Evolutionary conservation across 2,113 vertebrate genomes (phyloP).

Genomic region (Pteruthius melanotis): DNA sequence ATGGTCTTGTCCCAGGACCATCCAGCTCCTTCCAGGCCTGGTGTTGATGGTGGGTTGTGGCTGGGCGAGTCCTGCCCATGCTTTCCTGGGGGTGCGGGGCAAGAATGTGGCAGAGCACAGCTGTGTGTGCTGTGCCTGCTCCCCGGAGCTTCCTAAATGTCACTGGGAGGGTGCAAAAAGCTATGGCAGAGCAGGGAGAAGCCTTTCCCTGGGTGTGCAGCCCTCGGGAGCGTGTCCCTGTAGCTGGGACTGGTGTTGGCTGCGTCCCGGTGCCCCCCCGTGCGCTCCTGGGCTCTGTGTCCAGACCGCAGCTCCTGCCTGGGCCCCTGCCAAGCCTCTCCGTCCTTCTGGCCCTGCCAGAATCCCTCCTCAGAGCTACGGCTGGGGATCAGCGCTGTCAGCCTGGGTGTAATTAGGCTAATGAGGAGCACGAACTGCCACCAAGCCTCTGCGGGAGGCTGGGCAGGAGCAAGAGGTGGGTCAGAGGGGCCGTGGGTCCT

Average conservation of each 20-base stretch:
- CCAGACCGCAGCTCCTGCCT: constrained; percentile 64
- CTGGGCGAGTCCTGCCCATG: not conserved
- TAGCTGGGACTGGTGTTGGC: not conserved
- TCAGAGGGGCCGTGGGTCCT: not conserved
- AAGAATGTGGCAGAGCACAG: not conserved
- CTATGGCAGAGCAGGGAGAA: not conserved
- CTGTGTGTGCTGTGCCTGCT: accelerated
- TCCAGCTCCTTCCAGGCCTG: not conserved
- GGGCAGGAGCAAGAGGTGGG: not conserved
- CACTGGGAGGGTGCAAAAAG: not conserved
- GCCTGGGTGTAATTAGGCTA: constrained; percentile 16
- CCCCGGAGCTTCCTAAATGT: not conserved
- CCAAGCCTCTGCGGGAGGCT: not conserved
- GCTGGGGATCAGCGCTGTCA: constrained; percentile 47
- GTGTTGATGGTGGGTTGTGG: accelerated
- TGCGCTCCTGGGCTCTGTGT: not conserved
- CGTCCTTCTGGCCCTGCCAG: constrained; percentile 76
- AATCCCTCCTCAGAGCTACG: constrained; percentile 74
- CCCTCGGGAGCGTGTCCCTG: accelerated
- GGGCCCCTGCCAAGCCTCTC: constrained; percentile 49
- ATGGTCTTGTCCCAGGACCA: not conserved
- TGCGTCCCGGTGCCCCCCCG: not conserved
- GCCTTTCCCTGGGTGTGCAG: not conserved
- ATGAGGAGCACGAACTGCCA: not conserved
- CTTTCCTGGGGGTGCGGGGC: not conserved